Conservation (phyloP, 2,113 vertebrate species). For the Gnathonemus echidnorhynchus region DNA sequence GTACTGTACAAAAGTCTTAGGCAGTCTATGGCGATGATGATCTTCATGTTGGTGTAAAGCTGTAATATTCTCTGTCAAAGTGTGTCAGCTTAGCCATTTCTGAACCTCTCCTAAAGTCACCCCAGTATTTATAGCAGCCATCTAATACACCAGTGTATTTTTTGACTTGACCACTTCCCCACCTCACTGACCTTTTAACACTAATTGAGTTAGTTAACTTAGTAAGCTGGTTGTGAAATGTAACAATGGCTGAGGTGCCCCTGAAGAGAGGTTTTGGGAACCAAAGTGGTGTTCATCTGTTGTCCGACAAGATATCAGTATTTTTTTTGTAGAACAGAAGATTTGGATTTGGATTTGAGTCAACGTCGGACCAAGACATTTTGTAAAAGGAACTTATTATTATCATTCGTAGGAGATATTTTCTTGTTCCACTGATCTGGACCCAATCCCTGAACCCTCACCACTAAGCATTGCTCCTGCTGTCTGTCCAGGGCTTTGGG, state of each 20-base stretch:
- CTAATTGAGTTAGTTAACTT: not conserved
- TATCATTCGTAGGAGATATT: not conserved
- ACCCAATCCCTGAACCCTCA: not conserved
- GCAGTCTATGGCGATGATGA: not conserved
- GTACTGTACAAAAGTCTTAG: not conserved
- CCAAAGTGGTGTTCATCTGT: not conserved
- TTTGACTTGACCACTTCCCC: not conserved
- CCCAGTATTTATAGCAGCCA: not conserved
- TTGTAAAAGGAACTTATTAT: not conserved
- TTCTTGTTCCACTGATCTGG: not conserved
- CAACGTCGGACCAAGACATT: not conserved
- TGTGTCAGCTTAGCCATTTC: not conserved
- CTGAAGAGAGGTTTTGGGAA: not conserved
- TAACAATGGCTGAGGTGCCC: not conserved
- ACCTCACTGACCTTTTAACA: not conserved
- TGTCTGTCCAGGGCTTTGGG: constrained; percentile 78
- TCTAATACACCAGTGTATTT: not conserved
- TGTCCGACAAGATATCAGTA: not conserved
- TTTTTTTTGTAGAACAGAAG: not conserved
- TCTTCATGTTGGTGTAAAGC: not conserved
- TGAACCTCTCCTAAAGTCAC: not conserved
- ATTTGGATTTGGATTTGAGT: not conserved
- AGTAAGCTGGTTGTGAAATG: not conserved
- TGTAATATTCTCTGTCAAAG: not conserved
- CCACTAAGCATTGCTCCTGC: not conserved